Evolutionary conservation across 2,888 invertebrate species (phyloP).

Genomic region (Cryptus viduatorius): DNA sequence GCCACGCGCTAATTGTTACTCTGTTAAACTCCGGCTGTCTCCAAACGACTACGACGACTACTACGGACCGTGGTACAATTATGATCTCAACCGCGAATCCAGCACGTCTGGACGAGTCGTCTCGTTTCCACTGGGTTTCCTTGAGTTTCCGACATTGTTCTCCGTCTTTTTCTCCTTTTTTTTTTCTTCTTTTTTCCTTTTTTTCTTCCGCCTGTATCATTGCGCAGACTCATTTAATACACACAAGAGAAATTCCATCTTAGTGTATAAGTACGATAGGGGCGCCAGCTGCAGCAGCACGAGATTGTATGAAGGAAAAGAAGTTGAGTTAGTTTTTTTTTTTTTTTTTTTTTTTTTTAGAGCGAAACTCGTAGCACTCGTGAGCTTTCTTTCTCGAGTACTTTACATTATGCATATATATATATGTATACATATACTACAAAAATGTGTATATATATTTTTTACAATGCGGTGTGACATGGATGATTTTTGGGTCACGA

Average conservation of each 20-base stretch:
- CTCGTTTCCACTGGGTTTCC: conserved; percentile 2
- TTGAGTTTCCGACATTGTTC: conserved; percentile 13
- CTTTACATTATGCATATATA: conserved; percentile 7
- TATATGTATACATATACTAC: conserved; percentile 9
- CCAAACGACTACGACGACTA: conserved; percentile 11
- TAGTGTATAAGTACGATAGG: background rate
- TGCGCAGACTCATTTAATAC: conserved; percentile 20
- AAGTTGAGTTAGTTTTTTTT: background rate
- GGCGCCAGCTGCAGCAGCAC: conserved; percentile 4
- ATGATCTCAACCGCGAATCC: conserved; percentile 28
- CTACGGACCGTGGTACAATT: conserved; percentile 20
- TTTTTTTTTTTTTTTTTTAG: background rate
- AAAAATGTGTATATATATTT: background rate
- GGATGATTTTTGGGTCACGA: conserved; percentile 67
- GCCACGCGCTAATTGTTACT: conserved; percentile 2
- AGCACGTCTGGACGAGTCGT: conserved; percentile 10
- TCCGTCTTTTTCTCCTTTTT: background rate
- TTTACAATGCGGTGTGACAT: conserved; percentile 10
- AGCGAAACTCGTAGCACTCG: conserved; percentile 10
- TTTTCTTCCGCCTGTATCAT: background rate
- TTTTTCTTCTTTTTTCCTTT: background rate
- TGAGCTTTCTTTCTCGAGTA: conserved; percentile 41
- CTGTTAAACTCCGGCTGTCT: conserved; percentile 5
- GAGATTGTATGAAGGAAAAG: background rate
- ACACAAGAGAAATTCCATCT: background rate